Evolutionary conservation across 2,113 vertebrate species (phyloP).

Genomic region (Sceloporus undulatus): DNA sequence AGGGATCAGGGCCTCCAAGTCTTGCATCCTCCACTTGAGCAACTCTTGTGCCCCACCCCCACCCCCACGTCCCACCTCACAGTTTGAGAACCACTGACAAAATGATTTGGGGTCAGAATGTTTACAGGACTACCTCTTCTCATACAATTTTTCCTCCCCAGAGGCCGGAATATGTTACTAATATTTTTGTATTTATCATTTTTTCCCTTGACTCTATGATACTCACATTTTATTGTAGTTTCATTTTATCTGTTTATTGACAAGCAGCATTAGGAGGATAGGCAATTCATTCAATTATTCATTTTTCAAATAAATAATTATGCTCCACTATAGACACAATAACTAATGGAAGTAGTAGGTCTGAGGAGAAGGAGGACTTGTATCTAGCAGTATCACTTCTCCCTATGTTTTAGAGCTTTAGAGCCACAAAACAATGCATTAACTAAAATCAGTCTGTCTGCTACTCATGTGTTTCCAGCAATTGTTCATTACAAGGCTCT

Average conservation of each 20-base stretch:
- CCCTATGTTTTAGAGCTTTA: slow-evolving; percentile 1
- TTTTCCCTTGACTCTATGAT: not conserved
- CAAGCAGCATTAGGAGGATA: not conserved
- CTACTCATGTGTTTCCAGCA: not conserved
- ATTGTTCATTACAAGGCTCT: slow-evolving; percentile 1
- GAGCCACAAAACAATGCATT: not conserved
- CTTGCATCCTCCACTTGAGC: no score
- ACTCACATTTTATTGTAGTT: not conserved
- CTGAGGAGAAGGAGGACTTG: not conserved
- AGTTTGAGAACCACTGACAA: no score
- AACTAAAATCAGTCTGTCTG: not conserved
- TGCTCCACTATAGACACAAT: not conserved
- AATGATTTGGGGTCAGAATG: no score
- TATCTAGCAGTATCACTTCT: not conserved
- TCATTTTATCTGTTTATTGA: not conserved
- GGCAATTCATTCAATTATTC: not conserved
- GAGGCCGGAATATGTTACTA: no score
- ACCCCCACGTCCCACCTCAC: no score
- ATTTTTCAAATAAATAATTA: not conserved
- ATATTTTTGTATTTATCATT: not conserved
- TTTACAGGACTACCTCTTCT: no score
- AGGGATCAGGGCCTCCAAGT: no score
- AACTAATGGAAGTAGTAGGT: no score
- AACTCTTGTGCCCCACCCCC: no score
- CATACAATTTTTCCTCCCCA: no score